These are phyloP conservation scores for Oikopleura vanhoeffeni DNA, from an alignment of 23 tunicate genomes.

Conservation along the genomic window DNA sequence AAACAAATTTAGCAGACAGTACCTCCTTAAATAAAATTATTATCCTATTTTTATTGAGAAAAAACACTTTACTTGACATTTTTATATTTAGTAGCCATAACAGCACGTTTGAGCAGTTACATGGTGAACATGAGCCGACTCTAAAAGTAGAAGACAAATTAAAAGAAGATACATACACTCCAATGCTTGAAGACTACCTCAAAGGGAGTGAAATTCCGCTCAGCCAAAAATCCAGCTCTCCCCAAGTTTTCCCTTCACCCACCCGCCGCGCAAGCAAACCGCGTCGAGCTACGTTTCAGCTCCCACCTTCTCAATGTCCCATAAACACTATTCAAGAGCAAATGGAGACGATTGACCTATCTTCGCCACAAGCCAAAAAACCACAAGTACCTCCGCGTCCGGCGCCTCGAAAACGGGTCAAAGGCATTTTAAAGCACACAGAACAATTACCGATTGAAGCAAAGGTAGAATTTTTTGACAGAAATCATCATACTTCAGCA, in stretches of 20 bases:
- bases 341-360: background rate
- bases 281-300: background rate
- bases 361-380: background rate
- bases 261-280: background rate
- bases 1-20: no score
- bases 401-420: background rate
- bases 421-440: background rate
- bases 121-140: background rate
- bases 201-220: background rate
- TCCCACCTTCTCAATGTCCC: background rate
- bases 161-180: slow-evolving; percentile 2
- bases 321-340: background rate
- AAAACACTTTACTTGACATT: no score
- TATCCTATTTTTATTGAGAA: no score
- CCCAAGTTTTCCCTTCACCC: background rate
- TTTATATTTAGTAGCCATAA: background rate
- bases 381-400: background rate
- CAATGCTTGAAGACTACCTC: background rate
- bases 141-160: background rate
- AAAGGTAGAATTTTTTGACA: background rate
- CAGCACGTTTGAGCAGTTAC: background rate
- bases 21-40: no score
- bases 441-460: background rate
- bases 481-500: background rate
- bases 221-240: background rate